Base-by-base conservation (phyloP, 2,888 invertebrate genomes). In the Luffia ferchaultella region DNA sequence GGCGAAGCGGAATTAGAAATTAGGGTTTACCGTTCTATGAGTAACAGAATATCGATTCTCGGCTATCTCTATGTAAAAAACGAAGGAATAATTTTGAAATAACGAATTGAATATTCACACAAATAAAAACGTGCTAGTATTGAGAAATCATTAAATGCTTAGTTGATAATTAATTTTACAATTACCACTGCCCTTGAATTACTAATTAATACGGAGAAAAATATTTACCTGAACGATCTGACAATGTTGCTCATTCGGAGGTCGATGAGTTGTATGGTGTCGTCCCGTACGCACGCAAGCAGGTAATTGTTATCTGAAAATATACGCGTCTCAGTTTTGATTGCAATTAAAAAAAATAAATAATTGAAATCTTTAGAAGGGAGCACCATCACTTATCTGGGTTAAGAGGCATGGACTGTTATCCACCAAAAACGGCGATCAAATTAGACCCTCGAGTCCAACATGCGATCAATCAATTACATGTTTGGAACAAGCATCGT, bases 241-340 rank as follows among this genome's bases (percentile, higher is more conserved):
- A 96, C 88, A 54, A 97, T 93, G 75, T 93, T 92, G 82, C 95
- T 97, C 91, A 93, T 96, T 68, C 98, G 88, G 57, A 98, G 87
- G 83, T 99, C 98, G 70, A 99, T 89, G 51, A 98, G 86, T 73
- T 95, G 95, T 61, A 99, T 88, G 17, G 96, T 95, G 79, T 98
- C 97, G 75, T 98, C 98, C 62, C 98, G 87, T 50, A 96, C 94
- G 72, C 97, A 97, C 65, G 93, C 92, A 65, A 98, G 83, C 59
- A 99, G 86, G 74, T 92, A 93, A 78, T 92, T 92, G 61, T 92
- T 90, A 86, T 97, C 97, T 95, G 88, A 63, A 80, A 84, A 18
- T 16, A 18, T 19, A 42, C 18, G 19, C 7, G 47, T 18, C 20
- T 48, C 2, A 7, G 42, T 20, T 50, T 18, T 41, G 16, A 16